Percentiles rank a stretch among this genome's conserved stretches.
Conservation (phyloP, 2,888 invertebrate genomes). For the Ormyrus pomaceus region DNA sequence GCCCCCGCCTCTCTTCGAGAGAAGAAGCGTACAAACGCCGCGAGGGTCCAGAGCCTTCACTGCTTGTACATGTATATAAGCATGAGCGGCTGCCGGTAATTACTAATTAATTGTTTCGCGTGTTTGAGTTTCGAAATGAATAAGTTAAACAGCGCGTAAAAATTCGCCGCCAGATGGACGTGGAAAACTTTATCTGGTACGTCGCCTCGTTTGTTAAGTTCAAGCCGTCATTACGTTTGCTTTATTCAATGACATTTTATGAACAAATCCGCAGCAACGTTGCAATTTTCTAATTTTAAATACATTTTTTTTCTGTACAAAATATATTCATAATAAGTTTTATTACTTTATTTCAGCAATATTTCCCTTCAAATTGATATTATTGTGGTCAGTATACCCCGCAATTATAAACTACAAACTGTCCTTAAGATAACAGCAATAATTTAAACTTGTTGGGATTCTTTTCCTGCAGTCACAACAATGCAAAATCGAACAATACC, state of each 20-base stretch:
- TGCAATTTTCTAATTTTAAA: too few species aligned
- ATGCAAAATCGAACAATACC: slow-evolving; percentile 26
- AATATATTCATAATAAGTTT: too few species aligned
- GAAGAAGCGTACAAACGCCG: slow-evolving; percentile 17
- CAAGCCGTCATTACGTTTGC: too few species aligned
- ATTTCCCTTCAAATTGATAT: neutral
- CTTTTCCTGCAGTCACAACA: slow-evolving; percentile 27
- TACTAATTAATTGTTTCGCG: slow-evolving; percentile 74
- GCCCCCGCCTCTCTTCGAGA: neutral
- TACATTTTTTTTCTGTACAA: too few species aligned
- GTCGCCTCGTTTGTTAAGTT: neutral
- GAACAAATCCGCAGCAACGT: too few species aligned
- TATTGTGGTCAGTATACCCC: neutral
- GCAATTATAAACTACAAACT: slow-evolving; percentile 13
- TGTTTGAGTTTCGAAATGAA: slow-evolving; percentile 73
- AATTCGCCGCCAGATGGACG: slow-evolving; percentile 55
- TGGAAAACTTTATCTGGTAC: neutral
- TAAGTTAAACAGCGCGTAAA: slow-evolving; percentile 71
- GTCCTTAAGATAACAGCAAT: slow-evolving; percentile 33
- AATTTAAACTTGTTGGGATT: slow-evolving; percentile 35
- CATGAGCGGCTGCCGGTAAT: slow-evolving; percentile 69
- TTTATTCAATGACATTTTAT: too few species aligned
- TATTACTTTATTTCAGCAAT: neutral
- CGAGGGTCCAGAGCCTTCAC: neutral
- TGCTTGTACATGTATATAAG: neutral